Evolutionary conservation across 1,140 invertebrate genomes (phyloP).

Genomic region (Neoseiulus cucumeris): DNA sequence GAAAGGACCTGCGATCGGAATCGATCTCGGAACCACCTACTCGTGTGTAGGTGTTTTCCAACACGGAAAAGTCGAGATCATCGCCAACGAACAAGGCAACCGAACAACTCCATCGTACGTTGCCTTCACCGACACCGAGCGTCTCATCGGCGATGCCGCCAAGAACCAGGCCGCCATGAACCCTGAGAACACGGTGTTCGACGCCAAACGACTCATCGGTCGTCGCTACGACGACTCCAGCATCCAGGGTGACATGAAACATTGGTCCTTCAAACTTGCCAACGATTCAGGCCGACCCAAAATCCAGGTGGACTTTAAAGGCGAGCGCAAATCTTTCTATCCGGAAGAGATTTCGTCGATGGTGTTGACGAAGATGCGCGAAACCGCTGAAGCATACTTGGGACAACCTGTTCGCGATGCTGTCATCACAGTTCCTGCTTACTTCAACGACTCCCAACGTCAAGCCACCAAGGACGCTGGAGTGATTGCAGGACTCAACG

Average conservation of each 20-base stretch:
- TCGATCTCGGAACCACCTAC: conserved; percentile 34
- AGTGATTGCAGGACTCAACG: conserved; percentile 63
- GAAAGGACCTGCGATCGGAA: conserved; percentile 25
- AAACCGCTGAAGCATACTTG: conserved; percentile 28
- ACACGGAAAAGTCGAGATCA: conserved; percentile 70
- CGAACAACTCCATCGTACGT: conserved; percentile 73
- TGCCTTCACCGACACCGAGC: conserved; percentile 66
- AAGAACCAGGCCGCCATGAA: conserved; percentile 52
- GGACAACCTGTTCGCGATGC: conserved; percentile 26
- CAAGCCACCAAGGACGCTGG: conserved; percentile 79
- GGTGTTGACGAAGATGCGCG: conserved; percentile 33
- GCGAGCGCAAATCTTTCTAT: conserved; percentile 30
- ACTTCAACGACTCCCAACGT: conserved; percentile 76
- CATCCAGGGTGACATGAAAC: conserved; percentile 84
- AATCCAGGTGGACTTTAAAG: conserved; percentile 37
- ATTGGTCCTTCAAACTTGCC: conserved; percentile 84
- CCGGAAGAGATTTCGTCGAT: conserved; percentile 35
- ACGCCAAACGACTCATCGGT: conserved; percentile 61
- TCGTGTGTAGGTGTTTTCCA: conserved; percentile 36
- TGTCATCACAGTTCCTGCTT: conserved; percentile 35
- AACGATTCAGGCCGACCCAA: conserved; percentile 61
- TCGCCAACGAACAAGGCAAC: conserved; percentile 78
- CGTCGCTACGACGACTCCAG: conserved; percentile 71
- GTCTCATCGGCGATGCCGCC: conserved; percentile 66
- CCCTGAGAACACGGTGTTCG: conserved; percentile 36